Evolutionary conservation across 2,797 vertebrate genomes (phyloP).

Genomic region (Coccyzus lansbergi): DNA sequence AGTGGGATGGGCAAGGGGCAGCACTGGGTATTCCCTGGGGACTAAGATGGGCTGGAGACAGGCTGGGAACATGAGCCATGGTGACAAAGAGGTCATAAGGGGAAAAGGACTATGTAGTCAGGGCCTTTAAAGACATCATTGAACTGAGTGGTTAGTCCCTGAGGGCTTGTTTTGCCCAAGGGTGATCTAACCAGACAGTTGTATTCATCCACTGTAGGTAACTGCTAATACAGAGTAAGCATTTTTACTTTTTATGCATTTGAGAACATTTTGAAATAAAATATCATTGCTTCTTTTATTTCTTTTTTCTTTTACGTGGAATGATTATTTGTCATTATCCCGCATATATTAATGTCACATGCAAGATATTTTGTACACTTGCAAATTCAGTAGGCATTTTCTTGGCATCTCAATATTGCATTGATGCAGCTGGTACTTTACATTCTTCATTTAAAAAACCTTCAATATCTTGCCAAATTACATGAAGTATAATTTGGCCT

Average conservation of each 20-base stretch:
- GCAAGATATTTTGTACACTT: background rate
- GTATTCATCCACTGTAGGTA: background rate
- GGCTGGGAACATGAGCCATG: background rate
- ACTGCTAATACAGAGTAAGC: background rate
- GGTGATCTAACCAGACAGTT: background rate
- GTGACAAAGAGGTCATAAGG: background rate
- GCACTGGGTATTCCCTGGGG: background rate
- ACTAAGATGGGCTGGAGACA: background rate
- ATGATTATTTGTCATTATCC: background rate
- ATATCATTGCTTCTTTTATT: background rate
- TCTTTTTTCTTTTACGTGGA: background rate
- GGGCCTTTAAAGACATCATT: background rate
- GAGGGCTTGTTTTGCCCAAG: background rate
- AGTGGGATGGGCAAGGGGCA: accelerated
- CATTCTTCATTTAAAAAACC: background rate
- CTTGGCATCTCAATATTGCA: background rate
- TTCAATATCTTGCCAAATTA: background rate
- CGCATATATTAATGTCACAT: background rate
- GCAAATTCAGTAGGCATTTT: background rate
- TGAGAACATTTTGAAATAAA: background rate
- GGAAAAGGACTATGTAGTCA: background rate
- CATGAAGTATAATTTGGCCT: background rate
- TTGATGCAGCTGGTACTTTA: background rate
- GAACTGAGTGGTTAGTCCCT: background rate
- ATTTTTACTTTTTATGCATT: background rate